Percentiles rank a stretch among this genome's conserved stretches.
These are phyloP conservation scores for Neosalanx taihuensis DNA, from an alignment of 2,797 vertebrate species.

Conservation along the genomic window DNA sequence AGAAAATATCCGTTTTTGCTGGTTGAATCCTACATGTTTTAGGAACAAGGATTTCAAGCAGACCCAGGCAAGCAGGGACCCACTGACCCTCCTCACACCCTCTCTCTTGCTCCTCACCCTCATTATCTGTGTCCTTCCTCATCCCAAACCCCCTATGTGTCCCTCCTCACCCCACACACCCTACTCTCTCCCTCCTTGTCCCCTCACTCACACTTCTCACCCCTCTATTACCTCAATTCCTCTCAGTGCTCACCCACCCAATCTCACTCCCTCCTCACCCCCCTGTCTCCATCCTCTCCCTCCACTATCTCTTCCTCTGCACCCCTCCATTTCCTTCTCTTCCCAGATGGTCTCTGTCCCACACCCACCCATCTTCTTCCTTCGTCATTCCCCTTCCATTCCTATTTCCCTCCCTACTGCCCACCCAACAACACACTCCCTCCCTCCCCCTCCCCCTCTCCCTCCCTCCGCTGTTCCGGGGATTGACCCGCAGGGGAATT, in stretches of 20 bases:
- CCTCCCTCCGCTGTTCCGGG: too few species aligned
- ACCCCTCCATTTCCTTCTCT: too few species aligned
- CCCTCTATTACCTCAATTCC: constrained; percentile 5
- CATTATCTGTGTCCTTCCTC: constrained; percentile 22
- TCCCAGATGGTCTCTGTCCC: not conserved
- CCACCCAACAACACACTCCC: too few species aligned
- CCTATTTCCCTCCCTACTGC: too few species aligned
- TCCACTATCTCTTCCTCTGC: constrained; percentile 5
- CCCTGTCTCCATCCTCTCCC: not conserved
- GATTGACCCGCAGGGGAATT: too few species aligned
- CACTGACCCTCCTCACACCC: constrained; percentile 42
- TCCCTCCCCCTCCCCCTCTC: too few species aligned
- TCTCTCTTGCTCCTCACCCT: not conserved
- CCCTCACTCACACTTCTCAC: not conserved
- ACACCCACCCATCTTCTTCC: not conserved
- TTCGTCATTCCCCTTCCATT: too few species aligned
- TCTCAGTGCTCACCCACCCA: not conserved
- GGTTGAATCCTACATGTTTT: constrained; percentile 64
- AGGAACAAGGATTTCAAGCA: constrained; percentile 61
- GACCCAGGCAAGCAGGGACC: constrained; percentile 41
- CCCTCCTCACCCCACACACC: not conserved
- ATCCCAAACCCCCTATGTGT: constrained; percentile 19
- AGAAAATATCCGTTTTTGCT: too few species aligned
- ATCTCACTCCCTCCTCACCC: constrained; percentile 6
- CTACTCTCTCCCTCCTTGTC: not conserved